Base-by-base conservation (phyloP, 2,888 invertebrate genomes). In the Branchellion lobata region DNA sequence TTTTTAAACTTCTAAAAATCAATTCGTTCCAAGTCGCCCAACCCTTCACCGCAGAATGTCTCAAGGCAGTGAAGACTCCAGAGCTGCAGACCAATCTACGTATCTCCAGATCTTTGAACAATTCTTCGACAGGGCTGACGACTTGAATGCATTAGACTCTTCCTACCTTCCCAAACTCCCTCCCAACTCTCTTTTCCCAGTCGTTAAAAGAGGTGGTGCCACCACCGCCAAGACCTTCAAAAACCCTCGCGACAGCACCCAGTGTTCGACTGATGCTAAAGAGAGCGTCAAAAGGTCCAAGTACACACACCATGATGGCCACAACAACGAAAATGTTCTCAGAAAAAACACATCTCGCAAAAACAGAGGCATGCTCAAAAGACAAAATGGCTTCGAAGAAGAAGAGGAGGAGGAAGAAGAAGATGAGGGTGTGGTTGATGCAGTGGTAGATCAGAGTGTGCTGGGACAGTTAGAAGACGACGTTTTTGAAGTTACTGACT, bases 341-440 rank as follows among this genome's bases (percentile, higher is more conserved):
- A 40, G 14, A 14, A 57, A 8, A 18, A 18, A 18, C n/a, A 18
- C 61, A 18, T 57, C n/a, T 57, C 61, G 61, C 61, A 57, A 57
- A 57, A 57, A 57, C 24, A 57, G 61, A 57, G 24, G 24, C 3
- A n/a, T 57, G 8, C 61, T 57, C 11, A 57, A 57, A n/a, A 57
- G 61, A 57, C 61, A 57, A 57, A 57, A 57, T 57, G 61, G 61
- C 61, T 57, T 57, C 24, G 5, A 24, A 14, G 61, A 47, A 47
- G 47, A 47, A 14, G 47, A 47, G 8, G 47, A 47, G 18, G 47
- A 47, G 18, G 47, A 47, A 47, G 47, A 47, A 47, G 47, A 57
- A 8, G 61, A 57, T 24, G 61, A 57, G 3, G 61, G 24, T n/a
- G 5, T 40, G 8, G 21, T 14, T 24, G 24, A 57, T 3, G 61